These are phyloP conservation scores for Polyploca ridens DNA, from an alignment of 2,888 invertebrate species.

Conservation along the genomic window DNA sequence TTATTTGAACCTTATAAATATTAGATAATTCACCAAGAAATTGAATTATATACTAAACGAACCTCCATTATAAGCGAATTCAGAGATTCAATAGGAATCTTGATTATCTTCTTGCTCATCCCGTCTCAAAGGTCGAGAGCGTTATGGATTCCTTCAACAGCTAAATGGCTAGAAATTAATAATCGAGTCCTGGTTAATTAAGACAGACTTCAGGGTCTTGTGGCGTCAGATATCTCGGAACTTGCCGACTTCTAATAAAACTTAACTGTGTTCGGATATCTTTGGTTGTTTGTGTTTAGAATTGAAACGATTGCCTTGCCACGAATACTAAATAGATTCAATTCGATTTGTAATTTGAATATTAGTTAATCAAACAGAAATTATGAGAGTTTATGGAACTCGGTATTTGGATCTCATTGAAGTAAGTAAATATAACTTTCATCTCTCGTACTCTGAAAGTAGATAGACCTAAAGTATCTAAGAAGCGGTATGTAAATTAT, in stretches of 20 bases:
- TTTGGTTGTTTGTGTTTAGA: conserved; percentile 39
- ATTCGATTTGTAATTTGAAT: background rate
- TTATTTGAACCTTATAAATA: too few species aligned
- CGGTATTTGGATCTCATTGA: too few species aligned
- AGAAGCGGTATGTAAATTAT: too few species aligned
- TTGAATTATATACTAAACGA: background rate
- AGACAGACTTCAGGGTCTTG: conserved; percentile 48
- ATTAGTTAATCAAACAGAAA: conserved; percentile 6
- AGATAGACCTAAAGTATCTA: too few species aligned
- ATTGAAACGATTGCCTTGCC: conserved; percentile 35
- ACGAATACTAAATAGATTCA: conserved; percentile 28
- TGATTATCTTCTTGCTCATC: conserved; percentile 21
- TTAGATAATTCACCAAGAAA: too few species aligned
- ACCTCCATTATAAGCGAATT: background rate
- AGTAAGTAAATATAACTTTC: too few species aligned
- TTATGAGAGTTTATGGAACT: background rate
- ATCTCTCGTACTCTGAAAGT: too few species aligned
- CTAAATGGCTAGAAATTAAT: conserved; percentile 64
- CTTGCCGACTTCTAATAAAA: conserved; percentile 21
- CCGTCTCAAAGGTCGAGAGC: conserved; percentile 38
- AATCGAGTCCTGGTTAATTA: conserved; percentile 61
- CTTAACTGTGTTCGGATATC: conserved; percentile 36
- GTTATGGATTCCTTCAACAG: conserved; percentile 39
- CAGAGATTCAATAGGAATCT: background rate
- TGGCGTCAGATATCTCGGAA: conserved; percentile 40